Conservation (phyloP, 1,140 invertebrate species). For the Uloborus diversus region DNA sequence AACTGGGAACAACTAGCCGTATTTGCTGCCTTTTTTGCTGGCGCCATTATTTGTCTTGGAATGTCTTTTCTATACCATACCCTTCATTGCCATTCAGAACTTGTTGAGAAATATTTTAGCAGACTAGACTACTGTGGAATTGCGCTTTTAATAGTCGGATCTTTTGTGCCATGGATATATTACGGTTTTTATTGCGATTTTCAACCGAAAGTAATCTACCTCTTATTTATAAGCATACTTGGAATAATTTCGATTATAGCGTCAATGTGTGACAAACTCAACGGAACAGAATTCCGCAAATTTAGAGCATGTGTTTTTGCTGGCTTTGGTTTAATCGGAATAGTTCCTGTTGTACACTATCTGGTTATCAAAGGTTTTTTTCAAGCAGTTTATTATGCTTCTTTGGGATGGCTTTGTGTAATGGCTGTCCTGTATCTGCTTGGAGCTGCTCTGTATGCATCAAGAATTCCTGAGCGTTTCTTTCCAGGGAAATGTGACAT, state of each 20-base stretch:
- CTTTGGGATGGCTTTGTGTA: neutral
- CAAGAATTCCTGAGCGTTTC: conserved; percentile 48
- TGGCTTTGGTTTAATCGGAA: neutral
- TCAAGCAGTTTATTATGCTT: neutral
- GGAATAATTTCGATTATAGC: neutral
- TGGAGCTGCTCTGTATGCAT: conserved; percentile 37
- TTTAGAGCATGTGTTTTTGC: neutral
- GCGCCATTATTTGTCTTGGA: neutral
- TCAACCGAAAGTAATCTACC: neutral
- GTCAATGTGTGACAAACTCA: neutral
- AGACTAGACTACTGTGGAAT: neutral
- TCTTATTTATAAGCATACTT: neutral
- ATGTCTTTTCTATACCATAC: neutral
- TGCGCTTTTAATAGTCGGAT: neutral
- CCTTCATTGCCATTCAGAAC: neutral
- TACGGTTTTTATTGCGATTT: neutral
- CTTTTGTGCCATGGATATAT: neutral
- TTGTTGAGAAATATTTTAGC: neutral
- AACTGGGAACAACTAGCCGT: neutral
- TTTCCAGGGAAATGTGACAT: conserved; percentile 51
- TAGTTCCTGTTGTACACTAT: neutral
- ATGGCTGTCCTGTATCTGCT: conserved; percentile 10
- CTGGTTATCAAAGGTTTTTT: neutral
- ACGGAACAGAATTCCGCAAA: neutral
- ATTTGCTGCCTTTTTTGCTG: neutral